Base-by-base conservation (phyloP, 2,888 invertebrate species). In the Exephanes ischioxanthus region DNA sequence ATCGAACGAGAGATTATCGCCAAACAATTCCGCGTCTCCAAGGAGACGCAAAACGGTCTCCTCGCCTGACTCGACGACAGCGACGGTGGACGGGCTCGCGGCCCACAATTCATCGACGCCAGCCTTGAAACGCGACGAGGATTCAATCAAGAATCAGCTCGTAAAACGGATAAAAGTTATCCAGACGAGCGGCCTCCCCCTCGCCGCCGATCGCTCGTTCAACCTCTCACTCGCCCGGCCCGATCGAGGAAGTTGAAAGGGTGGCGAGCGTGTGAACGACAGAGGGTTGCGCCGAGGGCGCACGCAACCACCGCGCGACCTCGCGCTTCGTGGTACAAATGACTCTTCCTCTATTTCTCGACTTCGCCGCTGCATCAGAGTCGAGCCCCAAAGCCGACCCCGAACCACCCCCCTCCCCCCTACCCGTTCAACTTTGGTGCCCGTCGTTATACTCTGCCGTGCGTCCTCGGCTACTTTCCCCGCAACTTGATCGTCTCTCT, bases 311-410 rank as follows among this genome's bases (percentile, higher is more conserved):
- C 88, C 87, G 84, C 85, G 91, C 90, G 91, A 92, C 90, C 92
- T 92, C 92, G 92, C 92, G 88, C 92, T 92, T 91, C 91, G 90
- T 93, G 92, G 93, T 92, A 93, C 93, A 93, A 92, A 93, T 92
- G 91, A 92, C 89, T 91, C 91, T 91, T 91, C 88, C 90, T 87
- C 83, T 87, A 88, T 89, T 89, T 86, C 89, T 81, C 88, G 77
- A 89, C 88, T 89, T 63, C 84, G 88, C 86, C 67, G 80, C 89
- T 88, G 67, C 71, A 86, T 80, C 82, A 58, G 79, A 85, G 68
- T 66, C 84, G 33, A 48, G 66, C 55, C 73, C 77, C 66, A 55
- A 67, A 75, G 22, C 66, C 73, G 11, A 3, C 11, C 45, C 3
- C 45, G 14, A 14, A 9, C 26, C 26, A 26, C 26, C 26, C 26